Base-by-base conservation (phyloP, 2,797 vertebrate genomes). In the Pseudocheirus occidentalis region DNA sequence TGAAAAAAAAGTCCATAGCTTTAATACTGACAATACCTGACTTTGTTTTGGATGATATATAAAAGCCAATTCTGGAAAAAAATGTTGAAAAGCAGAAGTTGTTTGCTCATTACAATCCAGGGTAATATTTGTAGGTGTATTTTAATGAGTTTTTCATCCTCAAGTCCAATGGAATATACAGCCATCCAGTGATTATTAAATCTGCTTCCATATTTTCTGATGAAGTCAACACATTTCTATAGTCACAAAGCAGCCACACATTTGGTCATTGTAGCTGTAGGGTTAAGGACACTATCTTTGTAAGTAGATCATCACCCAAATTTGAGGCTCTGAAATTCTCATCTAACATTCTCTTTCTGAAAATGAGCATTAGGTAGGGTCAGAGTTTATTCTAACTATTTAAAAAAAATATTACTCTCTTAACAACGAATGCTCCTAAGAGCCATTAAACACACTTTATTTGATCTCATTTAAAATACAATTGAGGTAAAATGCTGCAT, bases 11-110 rank as follows among this genome's bases (percentile, higher is more conserved):
- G 28, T 56, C 89, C 93, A 11, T 5, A 91, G 92, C 92, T 18
- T 81, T 94, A 95, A 95, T 95, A 91, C 94, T 90, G 59, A 93
- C 34, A 55, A 73, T 90, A 90, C 90, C 57, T 94, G 54, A 94
- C 93, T 66, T 95, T 0, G 0, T 94, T 95, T 81, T 96, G 52
- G 53, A 62, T 55, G 81, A n/a, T 56, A 95, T 59, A 95, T 46
- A 93, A n/a, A 81, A 95, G 12, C 14, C 50, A 90, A 29, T 0
- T 94, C n/a, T 92, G 7, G 89, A 81, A 46, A 95, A 73, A 89
- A 46, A 91, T 27, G 21, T 27, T 46, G 73, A 81, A 81, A 46
- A 81, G 34, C 50, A 9, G 28, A 16, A 87, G 6, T 55, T 95
- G 91, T 91, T 34, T 93, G 55, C 12, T 90, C 5, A 54, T 27